phyloP scores from a whole-genome alignment of 2,113 vertebrate species.

The Andinoacara biseriatus region DNA sequence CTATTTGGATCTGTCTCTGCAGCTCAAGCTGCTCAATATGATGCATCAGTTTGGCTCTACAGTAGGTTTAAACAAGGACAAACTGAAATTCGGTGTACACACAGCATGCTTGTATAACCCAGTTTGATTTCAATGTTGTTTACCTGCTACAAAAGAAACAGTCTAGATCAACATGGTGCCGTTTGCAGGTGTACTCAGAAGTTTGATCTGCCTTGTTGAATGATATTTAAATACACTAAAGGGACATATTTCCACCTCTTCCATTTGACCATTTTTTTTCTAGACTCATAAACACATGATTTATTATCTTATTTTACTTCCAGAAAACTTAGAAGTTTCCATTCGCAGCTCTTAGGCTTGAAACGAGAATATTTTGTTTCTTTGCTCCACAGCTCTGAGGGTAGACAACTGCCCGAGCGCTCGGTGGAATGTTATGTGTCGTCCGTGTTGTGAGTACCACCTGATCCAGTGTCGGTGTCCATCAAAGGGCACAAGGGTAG shows the following conservation, averaged over 20 bases:
- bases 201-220: background rate
- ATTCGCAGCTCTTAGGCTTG: background rate
- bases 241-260: background rate
- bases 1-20: background rate
- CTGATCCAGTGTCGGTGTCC: slow-evolving; percentile 89
- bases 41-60: background rate
- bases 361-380: background rate
- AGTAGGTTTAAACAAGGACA: background rate
- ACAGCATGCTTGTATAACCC: background rate
- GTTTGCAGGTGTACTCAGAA: background rate
- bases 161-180: background rate
- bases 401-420: slow-evolving; percentile 89
- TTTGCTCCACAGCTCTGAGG: slow-evolving; percentile 64
- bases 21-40: background rate
- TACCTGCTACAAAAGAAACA: background rate
- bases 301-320: background rate
- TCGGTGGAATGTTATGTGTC: slow-evolving; percentile 91
- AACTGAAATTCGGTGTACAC: background rate
- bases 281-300: background rate
- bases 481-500: slow-evolving; percentile 83
- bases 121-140: background rate
- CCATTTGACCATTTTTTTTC: background rate
- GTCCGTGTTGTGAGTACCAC: slow-evolving; percentile 91
- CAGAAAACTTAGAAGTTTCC: background rate
- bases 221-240: background rate